A percentile compares a stretch with the other conserved stretches of the same genome.
These are phyloP conservation scores for Trilocha varians DNA, from an alignment of 2,888 invertebrate genomes.

Conservation along the genomic window DNA sequence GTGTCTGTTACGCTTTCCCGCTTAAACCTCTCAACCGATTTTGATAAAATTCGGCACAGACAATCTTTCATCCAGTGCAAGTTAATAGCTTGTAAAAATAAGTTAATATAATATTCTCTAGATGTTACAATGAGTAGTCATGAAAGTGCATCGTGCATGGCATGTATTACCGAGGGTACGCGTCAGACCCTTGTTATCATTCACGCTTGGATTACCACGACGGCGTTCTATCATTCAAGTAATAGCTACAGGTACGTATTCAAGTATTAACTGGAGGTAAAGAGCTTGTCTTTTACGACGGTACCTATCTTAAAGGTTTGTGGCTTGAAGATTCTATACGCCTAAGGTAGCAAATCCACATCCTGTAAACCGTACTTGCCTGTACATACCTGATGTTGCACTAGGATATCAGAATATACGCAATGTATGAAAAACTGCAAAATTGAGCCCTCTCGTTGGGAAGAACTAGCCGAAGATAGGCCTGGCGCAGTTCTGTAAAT, in stretches of 20 bases:
- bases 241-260: constrained; percentile 8
- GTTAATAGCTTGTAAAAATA: too few species aligned
- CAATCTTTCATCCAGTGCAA: too few species aligned
- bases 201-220: constrained; percentile 30
- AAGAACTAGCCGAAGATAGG: too few species aligned
- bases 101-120: too few species aligned
- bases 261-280: too few species aligned
- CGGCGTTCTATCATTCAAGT: constrained; percentile 26
- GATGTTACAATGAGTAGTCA: constrained; percentile 1
- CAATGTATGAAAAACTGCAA: too few species aligned
- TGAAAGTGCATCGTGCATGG: constrained; percentile 10
- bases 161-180: constrained; percentile 8
- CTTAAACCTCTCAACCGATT: too few species aligned
- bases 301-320: background rate
- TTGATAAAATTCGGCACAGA: too few species aligned
- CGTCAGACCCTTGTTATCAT: constrained; percentile 32
- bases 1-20: too few species aligned
- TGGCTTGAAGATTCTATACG: background rate
- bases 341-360: background rate
- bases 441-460: too few species aligned
- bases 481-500: too few species aligned
- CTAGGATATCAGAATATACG: too few species aligned
- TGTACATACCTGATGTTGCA: constrained; percentile 21
- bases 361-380: background rate
- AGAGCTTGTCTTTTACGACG: background rate